Base-by-base conservation (phyloP, 2,113 vertebrate species). In the Haemorhous mexicanus region DNA sequence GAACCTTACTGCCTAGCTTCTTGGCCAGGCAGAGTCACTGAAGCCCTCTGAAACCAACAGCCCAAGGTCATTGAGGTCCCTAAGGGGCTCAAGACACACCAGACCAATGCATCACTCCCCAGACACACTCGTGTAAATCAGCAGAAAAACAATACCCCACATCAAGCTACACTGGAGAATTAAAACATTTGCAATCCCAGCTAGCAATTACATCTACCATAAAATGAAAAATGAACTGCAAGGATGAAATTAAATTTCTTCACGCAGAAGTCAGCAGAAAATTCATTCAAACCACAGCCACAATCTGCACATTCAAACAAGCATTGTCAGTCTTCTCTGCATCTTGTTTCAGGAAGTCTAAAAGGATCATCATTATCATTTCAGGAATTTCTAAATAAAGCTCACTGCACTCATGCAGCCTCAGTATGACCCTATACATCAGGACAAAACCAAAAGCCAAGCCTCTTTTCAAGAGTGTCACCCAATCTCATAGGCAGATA, bases 341-440 rank as follows among this genome's bases (percentile, higher is more conserved):
- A 39, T 94, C 46, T 66, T 13, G 4, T 88, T 80, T 88, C 79
- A 93, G 18, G 76, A 43, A 15, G 19, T 44, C 13, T 49, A 24
- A 59, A 77, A 74, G 16, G 23, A 83, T 52, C 6, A 4, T 23
- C 28, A 53, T 19, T 41, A 39, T 39, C 0, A 10, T 44, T 67
- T 69, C 64, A 88, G 64, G 19, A 94, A 88, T 58, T 86, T 53
- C 41, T 76, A 59, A 81, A 80, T 47, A 84, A 93, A 96, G 56
- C 21, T 37, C 21, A 21, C 17, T 46, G 44, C n/a, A 70, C 3
- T 72, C 24, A 74, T 5, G 79, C 24, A 88, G 14, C 26, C 55
- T 52, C 43, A 88, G 39, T 59, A 76, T 2, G 6, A 62, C 20
- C 13, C 21, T 11, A 16, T 9, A 76, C 0, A 0, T 23, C 5